Evolutionary conservation across 2,113 vertebrate species (phyloP).

Genomic region (Chaetura pelagica): DNA sequence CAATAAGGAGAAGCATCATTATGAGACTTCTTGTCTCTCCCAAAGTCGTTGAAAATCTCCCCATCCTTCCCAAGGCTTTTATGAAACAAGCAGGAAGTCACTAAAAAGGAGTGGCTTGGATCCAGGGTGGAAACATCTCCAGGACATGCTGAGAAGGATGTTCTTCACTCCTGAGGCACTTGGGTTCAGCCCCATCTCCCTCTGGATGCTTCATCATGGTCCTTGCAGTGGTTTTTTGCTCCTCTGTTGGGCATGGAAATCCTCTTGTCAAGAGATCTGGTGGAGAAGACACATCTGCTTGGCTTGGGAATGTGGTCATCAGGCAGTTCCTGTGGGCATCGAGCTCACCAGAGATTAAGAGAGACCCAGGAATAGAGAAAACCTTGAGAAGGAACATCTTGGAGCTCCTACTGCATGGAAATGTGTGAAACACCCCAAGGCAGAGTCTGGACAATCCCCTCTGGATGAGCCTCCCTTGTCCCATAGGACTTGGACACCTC

Average conservation of each 20-base stretch:
- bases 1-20: not conserved
- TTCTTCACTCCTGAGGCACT: not conserved
- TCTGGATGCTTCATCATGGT: not conserved
- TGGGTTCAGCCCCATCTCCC: not conserved
- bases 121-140: not conserved
- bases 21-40: not conserved
- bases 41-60: not conserved
- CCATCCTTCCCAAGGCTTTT: not conserved
- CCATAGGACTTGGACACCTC: not conserved
- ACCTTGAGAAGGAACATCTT: not conserved
- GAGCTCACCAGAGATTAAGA: no score
- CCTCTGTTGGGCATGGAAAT: not conserved
- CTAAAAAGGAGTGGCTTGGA: not conserved
- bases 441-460: not conserved
- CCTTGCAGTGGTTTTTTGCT: not conserved
- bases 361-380: not conserved
- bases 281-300: not conserved
- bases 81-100: not conserved
- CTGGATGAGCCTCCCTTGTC: accelerated
- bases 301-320: not conserved
- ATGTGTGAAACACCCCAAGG: not conserved
- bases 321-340: accelerated
- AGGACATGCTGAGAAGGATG: not conserved
- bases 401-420: not conserved
- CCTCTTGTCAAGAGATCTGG: not conserved